Percentiles rank a stretch among this genome's conserved stretches.
Conservation (phyloP, 37 sponge, comb jelly and placozoan genomes). For the Agelas oroides region DNA sequence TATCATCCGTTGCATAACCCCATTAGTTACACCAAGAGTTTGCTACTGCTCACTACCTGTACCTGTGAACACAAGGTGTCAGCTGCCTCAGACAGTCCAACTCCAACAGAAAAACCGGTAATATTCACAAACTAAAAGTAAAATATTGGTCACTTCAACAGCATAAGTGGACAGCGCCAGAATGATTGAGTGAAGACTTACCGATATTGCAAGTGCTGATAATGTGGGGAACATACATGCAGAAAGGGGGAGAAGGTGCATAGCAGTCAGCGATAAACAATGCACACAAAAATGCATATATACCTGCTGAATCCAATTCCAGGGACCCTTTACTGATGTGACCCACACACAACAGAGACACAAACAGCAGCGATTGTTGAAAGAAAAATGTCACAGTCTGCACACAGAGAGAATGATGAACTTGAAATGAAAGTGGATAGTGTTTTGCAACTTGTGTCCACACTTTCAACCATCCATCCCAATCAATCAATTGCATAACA, state of each 20-base stretch:
- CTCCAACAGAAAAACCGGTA: conserved; percentile 41
- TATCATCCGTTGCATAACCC: too few species aligned
- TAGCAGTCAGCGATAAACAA: not conserved
- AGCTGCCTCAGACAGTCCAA: conserved; percentile 51
- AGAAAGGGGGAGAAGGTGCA: not conserved
- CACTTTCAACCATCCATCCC: too few species aligned
- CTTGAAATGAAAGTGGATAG: too few species aligned
- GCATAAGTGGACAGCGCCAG: too few species aligned
- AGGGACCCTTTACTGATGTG: not conserved
- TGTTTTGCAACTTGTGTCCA: too few species aligned
- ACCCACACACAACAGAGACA: conserved; percentile 11
- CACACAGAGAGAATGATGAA: not conserved
- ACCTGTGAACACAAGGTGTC: conserved; percentile 68
- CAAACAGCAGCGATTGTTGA: not conserved
- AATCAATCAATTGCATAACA: too few species aligned
- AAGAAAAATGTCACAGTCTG: conserved; percentile 1
- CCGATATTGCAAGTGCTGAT: conserved; percentile 32
- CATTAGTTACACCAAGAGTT: too few species aligned
- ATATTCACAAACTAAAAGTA: conserved; percentile 45
- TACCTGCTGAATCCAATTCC: not conserved
- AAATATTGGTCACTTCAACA: not conserved
- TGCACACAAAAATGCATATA: not conserved
- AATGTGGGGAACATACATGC: not conserved
- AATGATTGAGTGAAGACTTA: not conserved
- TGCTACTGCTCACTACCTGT: too few species aligned